Percentiles rank a stretch among this genome's conserved stretches.
phyloP scores from a whole-genome alignment of 2,113 vertebrate species.

The Ploceus nigricollis region DNA sequence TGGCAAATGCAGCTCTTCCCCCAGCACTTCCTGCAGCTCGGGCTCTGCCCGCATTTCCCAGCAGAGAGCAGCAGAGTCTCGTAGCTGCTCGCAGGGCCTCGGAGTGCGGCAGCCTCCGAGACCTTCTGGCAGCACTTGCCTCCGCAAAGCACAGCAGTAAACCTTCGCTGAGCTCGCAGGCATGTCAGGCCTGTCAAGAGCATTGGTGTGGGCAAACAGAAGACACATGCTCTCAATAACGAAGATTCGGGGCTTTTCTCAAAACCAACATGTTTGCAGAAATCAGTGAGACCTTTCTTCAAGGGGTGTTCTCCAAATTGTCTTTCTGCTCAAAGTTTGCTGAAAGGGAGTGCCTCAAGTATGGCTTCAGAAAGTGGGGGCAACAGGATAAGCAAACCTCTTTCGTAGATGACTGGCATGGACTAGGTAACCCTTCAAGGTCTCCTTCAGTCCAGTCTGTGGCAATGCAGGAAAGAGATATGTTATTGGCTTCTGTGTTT shows the following conservation, averaged over 20 bases:
- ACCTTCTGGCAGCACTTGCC: not conserved
- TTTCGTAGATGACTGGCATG: not conserved
- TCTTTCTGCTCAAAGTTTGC: not conserved
- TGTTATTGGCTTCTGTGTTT: not conserved
- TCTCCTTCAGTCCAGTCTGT: not conserved
- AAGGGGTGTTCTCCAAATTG: not conserved
- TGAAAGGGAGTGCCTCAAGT: not conserved
- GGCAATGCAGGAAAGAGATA: not conserved
- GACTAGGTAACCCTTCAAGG: not conserved
- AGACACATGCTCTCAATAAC: not conserved
- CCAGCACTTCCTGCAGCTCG: not conserved
- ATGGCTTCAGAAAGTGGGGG: not conserved
- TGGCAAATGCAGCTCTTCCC: not conserved
- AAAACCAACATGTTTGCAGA: not conserved
- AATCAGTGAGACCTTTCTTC: not conserved
- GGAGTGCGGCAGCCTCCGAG: not conserved
- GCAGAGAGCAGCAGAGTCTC: slow-evolving; percentile 62
- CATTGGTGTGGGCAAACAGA: not conserved
- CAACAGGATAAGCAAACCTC: not conserved
- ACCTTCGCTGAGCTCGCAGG: not conserved
- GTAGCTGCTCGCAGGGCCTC: not conserved
- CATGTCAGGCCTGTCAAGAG: not conserved
- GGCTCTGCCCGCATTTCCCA: not conserved
- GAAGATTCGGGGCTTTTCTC: not conserved
- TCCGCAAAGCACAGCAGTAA: not conserved